Conservation (phyloP, 2,888 invertebrate genomes). For the Clistopyga incitator region DNA sequence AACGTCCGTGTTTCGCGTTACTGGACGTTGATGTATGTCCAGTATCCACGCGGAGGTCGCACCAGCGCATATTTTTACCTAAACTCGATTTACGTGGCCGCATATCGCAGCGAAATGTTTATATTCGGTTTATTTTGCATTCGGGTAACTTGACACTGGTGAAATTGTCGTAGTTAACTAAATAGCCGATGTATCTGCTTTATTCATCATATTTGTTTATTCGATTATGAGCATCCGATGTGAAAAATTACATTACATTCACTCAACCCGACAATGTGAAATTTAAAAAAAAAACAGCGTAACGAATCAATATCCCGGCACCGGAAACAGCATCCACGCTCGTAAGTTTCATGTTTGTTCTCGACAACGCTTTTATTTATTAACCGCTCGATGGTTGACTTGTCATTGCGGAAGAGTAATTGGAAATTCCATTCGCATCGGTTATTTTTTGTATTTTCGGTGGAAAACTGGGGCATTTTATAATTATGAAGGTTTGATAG, state of each 20-base stretch:
- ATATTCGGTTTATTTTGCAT: not conserved
- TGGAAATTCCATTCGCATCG: not conserved
- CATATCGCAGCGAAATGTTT: not conserved
- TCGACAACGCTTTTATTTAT: not conserved
- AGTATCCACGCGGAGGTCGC: slow-evolving; percentile 41
- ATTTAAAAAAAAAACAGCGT: not conserved
- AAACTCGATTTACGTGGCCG: slow-evolving; percentile 17
- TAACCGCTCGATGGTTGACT: not conserved
- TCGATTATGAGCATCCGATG: not conserved
- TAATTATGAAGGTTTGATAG: not conserved
- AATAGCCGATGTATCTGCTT: not conserved
- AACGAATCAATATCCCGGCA: not conserved
- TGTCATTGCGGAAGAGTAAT: not conserved
- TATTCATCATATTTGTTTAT: not conserved
- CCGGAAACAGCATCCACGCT: too few species aligned
- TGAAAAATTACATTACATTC: not conserved
- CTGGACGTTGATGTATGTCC: slow-evolving; percentile 63
- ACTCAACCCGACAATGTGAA: not conserved
- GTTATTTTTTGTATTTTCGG: not conserved
- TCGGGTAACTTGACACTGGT: not conserved
- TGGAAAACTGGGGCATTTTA: not conserved
- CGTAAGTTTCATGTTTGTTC: not conserved
- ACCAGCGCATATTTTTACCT: slow-evolving; percentile 38
- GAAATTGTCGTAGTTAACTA: not conserved
- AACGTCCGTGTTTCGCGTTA: slow-evolving; percentile 59